Conservation (phyloP, 1,140 invertebrate genomes). For the Drosophila azteca region DNA sequence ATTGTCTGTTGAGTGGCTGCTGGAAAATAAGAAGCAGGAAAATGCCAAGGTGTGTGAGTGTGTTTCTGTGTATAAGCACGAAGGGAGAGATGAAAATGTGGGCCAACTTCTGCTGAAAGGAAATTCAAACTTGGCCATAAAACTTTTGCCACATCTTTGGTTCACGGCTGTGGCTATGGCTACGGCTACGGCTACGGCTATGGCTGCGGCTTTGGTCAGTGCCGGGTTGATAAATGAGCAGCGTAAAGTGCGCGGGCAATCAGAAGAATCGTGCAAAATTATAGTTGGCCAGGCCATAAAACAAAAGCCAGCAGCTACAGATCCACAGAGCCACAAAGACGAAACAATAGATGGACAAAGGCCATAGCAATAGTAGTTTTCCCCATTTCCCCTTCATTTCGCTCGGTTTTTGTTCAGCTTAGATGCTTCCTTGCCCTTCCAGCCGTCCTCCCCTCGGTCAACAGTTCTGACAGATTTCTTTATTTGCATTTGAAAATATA, state of each 20-base stretch:
- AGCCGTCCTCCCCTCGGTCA: not conserved
- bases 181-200: not conserved
- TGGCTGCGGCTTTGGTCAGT: constrained; percentile 55
- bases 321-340: constrained; percentile 28
- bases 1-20: constrained; percentile 76
- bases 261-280: constrained; percentile 78
- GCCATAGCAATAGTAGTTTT: constrained; percentile 44
- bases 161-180: constrained; percentile 14
- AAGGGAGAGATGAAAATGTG: constrained; percentile 48
- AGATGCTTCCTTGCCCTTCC: not conserved
- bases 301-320: constrained; percentile 41
- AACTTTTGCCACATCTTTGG: constrained; percentile 67
- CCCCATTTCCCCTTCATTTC: not conserved
- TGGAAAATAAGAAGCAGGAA: constrained; percentile 39
- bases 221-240: constrained; percentile 73
- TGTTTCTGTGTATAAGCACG: constrained; percentile 21
- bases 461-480: constrained; percentile 43
- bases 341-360: constrained; percentile 62
- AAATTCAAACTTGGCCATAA: constrained; percentile 79
- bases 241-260: constrained; percentile 66
- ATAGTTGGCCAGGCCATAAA: constrained; percentile 67
- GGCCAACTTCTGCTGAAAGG: constrained; percentile 46
- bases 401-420: constrained; percentile 12
- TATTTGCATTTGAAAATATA: constrained; percentile 57
- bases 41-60: constrained; percentile 42